A percentile compares a stretch with the other conserved stretches of the same genome.
Evolutionary conservation across 2,113 vertebrate genomes (phyloP).

Genomic region (Ibidorhyncha struthersii): DNA sequence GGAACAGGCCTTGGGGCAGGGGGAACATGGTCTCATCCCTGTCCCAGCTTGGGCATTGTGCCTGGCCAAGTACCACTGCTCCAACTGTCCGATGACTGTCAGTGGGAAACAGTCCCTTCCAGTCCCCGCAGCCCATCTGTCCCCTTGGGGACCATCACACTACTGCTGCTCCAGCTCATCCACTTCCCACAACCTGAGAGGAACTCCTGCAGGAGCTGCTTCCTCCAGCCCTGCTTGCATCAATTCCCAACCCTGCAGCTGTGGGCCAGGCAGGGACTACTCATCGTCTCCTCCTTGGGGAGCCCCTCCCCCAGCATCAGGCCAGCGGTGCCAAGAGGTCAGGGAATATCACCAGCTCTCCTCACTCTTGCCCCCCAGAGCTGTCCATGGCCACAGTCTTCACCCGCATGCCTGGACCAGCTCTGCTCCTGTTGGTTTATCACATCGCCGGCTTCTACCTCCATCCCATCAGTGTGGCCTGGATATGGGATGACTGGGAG

Average conservation of each 20-base stretch:
- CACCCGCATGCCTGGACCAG: accelerated
- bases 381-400: background rate
- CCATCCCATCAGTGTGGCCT: background rate
- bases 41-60: background rate
- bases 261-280: background rate
- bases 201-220: background rate
- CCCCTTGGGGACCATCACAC: background rate
- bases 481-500: background rate
- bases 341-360: background rate
- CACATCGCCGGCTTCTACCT: background rate
- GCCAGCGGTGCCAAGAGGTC: accelerated
- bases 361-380: background rate
- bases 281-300: background rate
- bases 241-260: background rate
- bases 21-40: background rate
- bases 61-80: background rate
- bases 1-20: background rate
- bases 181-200: background rate
- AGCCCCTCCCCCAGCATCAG: background rate
- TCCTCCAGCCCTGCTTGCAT: background rate
- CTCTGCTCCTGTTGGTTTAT: background rate
- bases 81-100: background rate
- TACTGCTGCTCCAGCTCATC: background rate
- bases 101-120: background rate
- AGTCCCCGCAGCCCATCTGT: background rate